A percentile compares a stretch with the other conserved stretches of the same genome.
These are phyloP conservation scores for Microcebus tavaratra DNA, from an alignment of 2,113 vertebrate genomes.

Conservation along the genomic window DNA sequence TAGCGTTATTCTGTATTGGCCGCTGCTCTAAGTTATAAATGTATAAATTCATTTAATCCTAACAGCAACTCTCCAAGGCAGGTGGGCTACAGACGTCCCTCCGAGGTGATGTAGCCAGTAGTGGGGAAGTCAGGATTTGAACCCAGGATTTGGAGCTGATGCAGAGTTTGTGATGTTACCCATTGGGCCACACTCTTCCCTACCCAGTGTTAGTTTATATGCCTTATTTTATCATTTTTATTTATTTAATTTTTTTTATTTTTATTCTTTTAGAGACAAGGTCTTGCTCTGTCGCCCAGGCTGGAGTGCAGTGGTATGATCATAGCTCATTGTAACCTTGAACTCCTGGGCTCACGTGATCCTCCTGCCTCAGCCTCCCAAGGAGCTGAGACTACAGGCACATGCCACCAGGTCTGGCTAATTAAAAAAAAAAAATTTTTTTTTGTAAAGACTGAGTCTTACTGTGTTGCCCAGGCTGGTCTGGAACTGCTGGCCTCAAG, in stretches of 20 bases:
- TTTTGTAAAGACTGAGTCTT: too few species aligned
- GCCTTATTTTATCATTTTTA: neutral
- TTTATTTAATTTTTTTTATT: neutral
- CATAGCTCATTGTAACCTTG: neutral
- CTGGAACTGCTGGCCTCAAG: neutral
- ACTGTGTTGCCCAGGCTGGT: too few species aligned
- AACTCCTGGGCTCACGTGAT: neutral
- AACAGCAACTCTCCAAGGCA: neutral
- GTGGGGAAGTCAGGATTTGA: neutral
- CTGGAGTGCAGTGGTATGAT: neutral
- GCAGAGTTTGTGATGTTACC: neutral
- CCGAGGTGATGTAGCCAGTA: neutral
- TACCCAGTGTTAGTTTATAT: accelerated
- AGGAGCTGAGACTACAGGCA: too few species aligned
- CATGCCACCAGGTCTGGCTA: too few species aligned
- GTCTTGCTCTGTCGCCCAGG: neutral
- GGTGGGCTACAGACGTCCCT: too few species aligned
- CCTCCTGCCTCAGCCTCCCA: neutral
- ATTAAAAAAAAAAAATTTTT: too few species aligned
- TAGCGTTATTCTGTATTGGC: neutral
- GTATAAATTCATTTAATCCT: neutral
- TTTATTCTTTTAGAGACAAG: neutral
- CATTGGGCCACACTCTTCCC: neutral
- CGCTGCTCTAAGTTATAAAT: neutral
- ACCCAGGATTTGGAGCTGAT: neutral